A percentile compares a stretch with the other conserved stretches of the same genome.
phyloP scores from a whole-genome alignment of 2,888 invertebrate genomes.

The Calameuta pallipes region DNA sequence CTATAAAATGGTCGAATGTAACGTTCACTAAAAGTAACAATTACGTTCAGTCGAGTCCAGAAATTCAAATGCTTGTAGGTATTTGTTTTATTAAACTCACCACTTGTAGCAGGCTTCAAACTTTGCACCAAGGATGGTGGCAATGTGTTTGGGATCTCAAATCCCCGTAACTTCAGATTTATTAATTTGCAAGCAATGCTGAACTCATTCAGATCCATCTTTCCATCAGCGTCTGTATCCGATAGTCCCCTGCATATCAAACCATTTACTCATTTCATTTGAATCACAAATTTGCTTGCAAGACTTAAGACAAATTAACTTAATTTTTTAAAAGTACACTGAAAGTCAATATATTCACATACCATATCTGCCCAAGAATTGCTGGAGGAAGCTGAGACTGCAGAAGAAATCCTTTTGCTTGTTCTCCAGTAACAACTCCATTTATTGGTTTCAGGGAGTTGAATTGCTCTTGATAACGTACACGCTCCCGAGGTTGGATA shows the following conservation, averaged over 20 bases:
- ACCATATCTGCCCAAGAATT: slow-evolving; percentile 96
- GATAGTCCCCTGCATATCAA: slow-evolving; percentile 78
- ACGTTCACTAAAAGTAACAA: not conserved
- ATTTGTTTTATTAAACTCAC: slow-evolving; percentile 51
- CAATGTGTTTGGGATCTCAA: slow-evolving; percentile 88
- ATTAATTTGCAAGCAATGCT: slow-evolving; percentile 98
- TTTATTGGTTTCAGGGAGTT: slow-evolving; percentile 85
- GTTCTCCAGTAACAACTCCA: slow-evolving; percentile 91
- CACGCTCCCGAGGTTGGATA: slow-evolving; percentile 87
- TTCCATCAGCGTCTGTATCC: slow-evolving; percentile 96
- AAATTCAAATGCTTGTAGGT: not conserved
- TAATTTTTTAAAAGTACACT: not conserved
- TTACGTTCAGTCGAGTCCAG: not conserved
- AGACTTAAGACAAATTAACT: slow-evolving; percentile 9
- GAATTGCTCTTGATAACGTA: slow-evolving; percentile 93
- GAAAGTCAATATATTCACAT: slow-evolving; percentile 49
- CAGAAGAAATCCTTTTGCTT: slow-evolving; percentile 93
- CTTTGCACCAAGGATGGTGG: slow-evolving; percentile 82
- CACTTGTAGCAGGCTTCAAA: slow-evolving; percentile 68
- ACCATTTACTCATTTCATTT: not conserved
- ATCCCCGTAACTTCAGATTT: slow-evolving; percentile 90
- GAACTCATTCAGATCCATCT: slow-evolving; percentile 95
- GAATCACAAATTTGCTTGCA: not conserved
- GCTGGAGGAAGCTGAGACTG: slow-evolving; percentile 92
- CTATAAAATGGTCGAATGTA: not conserved